A percentile compares a stretch with the other conserved stretches of the same genome.
Conservation (phyloP, 2,888 invertebrate genomes). For the Drosophila lutescens region DNA sequence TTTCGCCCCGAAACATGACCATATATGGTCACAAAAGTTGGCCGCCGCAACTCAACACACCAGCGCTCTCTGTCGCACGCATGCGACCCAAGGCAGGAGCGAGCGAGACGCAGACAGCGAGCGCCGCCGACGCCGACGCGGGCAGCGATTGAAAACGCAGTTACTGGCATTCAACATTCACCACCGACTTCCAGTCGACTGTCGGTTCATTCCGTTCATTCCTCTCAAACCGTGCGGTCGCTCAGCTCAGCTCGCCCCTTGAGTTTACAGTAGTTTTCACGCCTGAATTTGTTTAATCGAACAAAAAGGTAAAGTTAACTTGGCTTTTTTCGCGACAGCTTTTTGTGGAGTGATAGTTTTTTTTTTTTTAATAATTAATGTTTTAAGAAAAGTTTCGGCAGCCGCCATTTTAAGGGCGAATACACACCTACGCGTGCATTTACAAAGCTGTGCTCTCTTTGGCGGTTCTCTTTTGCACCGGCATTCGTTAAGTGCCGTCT, state of each 20-base stretch:
- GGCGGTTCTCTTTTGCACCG: slow-evolving; percentile 50
- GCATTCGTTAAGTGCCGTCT: slow-evolving; percentile 38
- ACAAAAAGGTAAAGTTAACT: slow-evolving; percentile 60
- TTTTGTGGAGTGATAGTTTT: neutral
- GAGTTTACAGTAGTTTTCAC: slow-evolving; percentile 27
- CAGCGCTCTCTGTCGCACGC: slow-evolving; percentile 67
- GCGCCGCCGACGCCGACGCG: slow-evolving; percentile 36
- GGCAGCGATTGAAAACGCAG: slow-evolving; percentile 63
- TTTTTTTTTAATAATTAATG: neutral
- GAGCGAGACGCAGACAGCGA: slow-evolving; percentile 31
- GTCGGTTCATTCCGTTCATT: slow-evolving; percentile 60
- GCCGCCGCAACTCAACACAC: slow-evolving; percentile 52
- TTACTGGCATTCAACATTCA: slow-evolving; percentile 63
- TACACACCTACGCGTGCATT: neutral
- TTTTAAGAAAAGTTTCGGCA: slow-evolving; percentile 8
- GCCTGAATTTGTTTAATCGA: slow-evolving; percentile 41
- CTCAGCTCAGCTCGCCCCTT: slow-evolving; percentile 44
- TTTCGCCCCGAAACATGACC: slow-evolving; percentile 82
- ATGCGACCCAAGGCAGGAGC: slow-evolving; percentile 43
- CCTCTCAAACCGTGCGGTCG: slow-evolving; percentile 70
- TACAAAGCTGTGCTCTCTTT: neutral
- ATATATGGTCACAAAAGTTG: slow-evolving; percentile 84
- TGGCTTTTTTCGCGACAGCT: neutral
- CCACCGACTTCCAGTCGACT: slow-evolving; percentile 9
- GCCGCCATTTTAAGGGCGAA: slow-evolving; percentile 61